A percentile compares a stretch with the other conserved stretches of the same genome.
These are phyloP conservation scores for Sebastolobus altivelis DNA, from an alignment of 2,797 vertebrate genomes.

Conservation along the genomic window DNA sequence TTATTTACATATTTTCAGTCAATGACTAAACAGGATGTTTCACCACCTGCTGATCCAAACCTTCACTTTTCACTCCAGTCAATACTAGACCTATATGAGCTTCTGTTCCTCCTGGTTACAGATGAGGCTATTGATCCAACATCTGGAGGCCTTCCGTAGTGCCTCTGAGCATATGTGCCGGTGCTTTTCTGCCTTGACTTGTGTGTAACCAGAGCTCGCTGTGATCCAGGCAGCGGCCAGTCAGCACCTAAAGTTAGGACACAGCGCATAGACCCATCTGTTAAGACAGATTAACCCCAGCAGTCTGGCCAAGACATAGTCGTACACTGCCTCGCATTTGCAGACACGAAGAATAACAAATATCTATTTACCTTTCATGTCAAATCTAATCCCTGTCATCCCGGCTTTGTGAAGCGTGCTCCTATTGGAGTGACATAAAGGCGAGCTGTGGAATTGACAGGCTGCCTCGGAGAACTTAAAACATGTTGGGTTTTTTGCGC, in stretches of 20 bases:
- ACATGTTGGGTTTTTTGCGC: conserved; percentile 54
- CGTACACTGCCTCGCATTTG: conserved; percentile 47
- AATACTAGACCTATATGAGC: neutral
- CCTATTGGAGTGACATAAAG: neutral
- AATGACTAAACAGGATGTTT: neutral
- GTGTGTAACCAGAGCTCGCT: conserved; percentile 70
- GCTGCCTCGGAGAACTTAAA: neutral
- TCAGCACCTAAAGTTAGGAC: conserved; percentile 74
- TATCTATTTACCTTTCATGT: conserved; percentile 28
- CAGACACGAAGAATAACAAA: conserved; percentile 53
- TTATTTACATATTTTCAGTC: neutral
- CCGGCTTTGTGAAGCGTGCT: neutral
- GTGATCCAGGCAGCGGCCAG: conserved; percentile 63
- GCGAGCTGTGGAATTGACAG: neutral
- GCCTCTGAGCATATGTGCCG: conserved; percentile 23
- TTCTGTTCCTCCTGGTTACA: neutral
- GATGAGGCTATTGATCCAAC: conserved; percentile 2
- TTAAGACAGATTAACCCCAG: conserved; percentile 51
- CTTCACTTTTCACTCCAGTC: no score
- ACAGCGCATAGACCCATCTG: conserved; percentile 75
- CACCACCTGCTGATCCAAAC: conserved; percentile 11
- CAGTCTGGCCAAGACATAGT: conserved; percentile 72
- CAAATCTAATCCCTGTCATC: conserved; percentile 11
- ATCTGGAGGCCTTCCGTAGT: conserved; percentile 44
- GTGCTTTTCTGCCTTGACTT: conserved; percentile 34